Percentiles rank a stretch among this genome's conserved stretches.
phyloP scores from a whole-genome alignment of 2,113 vertebrate species.

The Noturus placidus region DNA sequence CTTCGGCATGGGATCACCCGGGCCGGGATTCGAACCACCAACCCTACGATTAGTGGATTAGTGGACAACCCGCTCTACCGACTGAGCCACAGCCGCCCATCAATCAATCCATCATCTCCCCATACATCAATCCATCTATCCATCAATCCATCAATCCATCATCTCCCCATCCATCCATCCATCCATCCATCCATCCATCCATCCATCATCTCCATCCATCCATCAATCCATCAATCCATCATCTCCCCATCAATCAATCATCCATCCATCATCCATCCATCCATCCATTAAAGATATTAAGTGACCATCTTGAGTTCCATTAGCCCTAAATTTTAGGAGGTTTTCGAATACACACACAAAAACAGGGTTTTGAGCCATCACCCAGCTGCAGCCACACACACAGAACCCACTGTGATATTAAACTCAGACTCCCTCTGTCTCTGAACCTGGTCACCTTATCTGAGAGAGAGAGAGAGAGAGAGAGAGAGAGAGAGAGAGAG shows the following conservation, averaged over 20 bases:
- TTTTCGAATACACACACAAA: conserved; percentile 4
- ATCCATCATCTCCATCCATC: neutral
- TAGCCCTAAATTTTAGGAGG: neutral
- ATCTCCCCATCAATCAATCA: neutral
- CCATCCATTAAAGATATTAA: too few relatives aligned
- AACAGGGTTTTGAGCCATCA: conserved; percentile 6
- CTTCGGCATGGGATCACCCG: too few relatives aligned
- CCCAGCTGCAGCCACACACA: conserved; percentile 24
- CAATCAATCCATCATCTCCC: too few relatives aligned
- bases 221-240: too few relatives aligned
- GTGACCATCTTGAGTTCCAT: neutral
- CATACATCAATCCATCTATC: neutral
- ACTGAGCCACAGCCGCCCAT: too few relatives aligned
- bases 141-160: neutral
- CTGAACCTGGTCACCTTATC: neutral
- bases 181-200: neutral
- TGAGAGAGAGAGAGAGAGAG: neutral
- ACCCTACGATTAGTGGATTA: too few relatives aligned
- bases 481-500: neutral
- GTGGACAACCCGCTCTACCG: too few relatives aligned
- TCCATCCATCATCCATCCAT: too few relatives aligned
- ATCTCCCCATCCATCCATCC: neutral
- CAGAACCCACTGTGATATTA: neutral
- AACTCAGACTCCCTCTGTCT: neutral
- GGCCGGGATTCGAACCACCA: too few relatives aligned